Evolutionary conservation across 2,113 vertebrate genomes (phyloP).

Genomic region (Hippolais icterina): DNA sequence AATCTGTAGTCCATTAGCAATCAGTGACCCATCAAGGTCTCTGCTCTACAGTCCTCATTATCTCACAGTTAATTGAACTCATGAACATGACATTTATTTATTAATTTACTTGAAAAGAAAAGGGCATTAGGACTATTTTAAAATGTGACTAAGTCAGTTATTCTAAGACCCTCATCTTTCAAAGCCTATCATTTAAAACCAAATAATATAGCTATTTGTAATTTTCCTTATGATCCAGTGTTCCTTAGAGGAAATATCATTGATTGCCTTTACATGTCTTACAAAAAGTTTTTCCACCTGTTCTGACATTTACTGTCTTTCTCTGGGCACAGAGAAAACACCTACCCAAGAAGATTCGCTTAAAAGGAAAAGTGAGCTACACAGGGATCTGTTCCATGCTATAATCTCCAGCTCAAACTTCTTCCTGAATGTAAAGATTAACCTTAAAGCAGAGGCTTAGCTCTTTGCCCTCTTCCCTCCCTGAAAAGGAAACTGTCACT

Average conservation of each 20-base stretch:
- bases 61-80: conserved; percentile 31
- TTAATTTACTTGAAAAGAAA: conserved; percentile 8
- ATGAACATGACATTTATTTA: conserved; percentile 28
- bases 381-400: not conserved
- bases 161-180: not conserved
- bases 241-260: not conserved
- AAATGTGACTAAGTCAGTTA: not conserved
- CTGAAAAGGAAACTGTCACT: conserved; percentile 68
- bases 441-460: not conserved
- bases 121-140: not conserved
- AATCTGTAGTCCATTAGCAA: conserved; percentile 45
- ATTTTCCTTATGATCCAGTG: not conserved
- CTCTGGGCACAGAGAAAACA: not conserved
- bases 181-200: not conserved
- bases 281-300: not conserved
- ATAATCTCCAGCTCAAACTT: not conserved
- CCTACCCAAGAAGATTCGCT: not conserved
- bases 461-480: conserved; percentile 17
- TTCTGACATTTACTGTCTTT: not conserved
- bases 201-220: not conserved
- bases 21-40: conserved; percentile 26
- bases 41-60: conserved; percentile 21
- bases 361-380: not conserved
- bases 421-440: not conserved
- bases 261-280: not conserved